phyloP scores from a whole-genome alignment of 2,888 invertebrate genomes.

The Heteromyza rotundicornis region DNA sequence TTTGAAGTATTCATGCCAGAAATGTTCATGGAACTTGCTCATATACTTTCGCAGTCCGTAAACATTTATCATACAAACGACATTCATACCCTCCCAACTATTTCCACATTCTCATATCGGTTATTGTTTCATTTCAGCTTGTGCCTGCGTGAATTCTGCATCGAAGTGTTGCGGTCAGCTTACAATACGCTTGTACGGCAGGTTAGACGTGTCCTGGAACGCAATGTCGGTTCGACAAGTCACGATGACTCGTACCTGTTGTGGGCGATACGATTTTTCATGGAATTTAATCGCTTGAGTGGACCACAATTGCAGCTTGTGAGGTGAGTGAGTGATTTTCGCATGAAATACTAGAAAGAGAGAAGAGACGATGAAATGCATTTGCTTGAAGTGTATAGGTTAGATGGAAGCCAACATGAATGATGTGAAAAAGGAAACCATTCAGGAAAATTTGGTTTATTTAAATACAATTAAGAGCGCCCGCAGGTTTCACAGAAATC shows the following conservation, averaged over 20 bases:
- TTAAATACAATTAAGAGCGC: slow-evolving; percentile 16
- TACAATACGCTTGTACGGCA: slow-evolving; percentile 93
- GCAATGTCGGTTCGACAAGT: slow-evolving; percentile 72
- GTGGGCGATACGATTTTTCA: slow-evolving; percentile 94
- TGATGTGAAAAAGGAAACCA: neutral
- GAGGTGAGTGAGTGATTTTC: slow-evolving; percentile 75
- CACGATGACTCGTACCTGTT: slow-evolving; percentile 94
- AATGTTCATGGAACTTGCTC: too few species aligned
- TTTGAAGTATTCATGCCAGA: neutral
- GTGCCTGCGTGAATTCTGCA: slow-evolving; percentile 92
- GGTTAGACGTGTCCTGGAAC: slow-evolving; percentile 78
- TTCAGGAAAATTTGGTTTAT: slow-evolving; percentile 16
- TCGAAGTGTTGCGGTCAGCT: slow-evolving; percentile 88
- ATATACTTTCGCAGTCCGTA: slow-evolving; percentile 32
- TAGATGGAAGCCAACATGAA: neutral
- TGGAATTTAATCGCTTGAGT: slow-evolving; percentile 93
- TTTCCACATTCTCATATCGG: neutral
- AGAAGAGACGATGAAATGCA: too few species aligned
- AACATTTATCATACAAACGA: too few species aligned
- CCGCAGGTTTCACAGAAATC: too few species aligned
- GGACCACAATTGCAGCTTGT: slow-evolving; percentile 87
- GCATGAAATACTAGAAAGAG: slow-evolving; percentile 3
- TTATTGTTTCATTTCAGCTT: slow-evolving; percentile 69
- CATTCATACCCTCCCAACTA: neutral
- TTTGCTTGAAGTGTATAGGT: too few species aligned